phyloP scores from a whole-genome alignment of 2,797 vertebrate genomes.

The Protosalanx chinensis region DNA sequence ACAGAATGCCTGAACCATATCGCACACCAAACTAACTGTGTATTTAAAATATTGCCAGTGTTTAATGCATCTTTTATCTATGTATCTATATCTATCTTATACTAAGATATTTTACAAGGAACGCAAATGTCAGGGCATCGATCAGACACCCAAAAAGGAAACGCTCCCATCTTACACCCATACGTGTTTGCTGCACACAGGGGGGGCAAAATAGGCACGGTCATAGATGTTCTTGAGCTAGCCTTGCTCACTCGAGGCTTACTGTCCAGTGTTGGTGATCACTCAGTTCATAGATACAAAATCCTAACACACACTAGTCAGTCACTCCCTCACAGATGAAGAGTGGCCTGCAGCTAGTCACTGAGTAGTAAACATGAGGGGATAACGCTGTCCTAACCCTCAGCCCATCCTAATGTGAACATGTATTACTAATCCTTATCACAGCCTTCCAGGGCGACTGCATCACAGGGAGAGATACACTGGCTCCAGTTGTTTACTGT shows the following conservation, averaged over 20 bases:
- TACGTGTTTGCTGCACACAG: not conserved
- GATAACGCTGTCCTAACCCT: slow-evolving; percentile 37
- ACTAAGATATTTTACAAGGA: not conserved
- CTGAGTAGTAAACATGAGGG: slow-evolving; percentile 44
- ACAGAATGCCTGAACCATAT: not conserved
- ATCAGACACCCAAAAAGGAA: no score
- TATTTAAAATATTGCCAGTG: not conserved
- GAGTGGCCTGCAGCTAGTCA: slow-evolving; percentile 50
- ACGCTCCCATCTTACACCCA: not conserved
- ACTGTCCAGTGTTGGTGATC: slow-evolving; percentile 41
- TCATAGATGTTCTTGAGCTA: not conserved
- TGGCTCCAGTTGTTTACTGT: slow-evolving; percentile 30
- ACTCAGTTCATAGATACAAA: slow-evolving; percentile 36
- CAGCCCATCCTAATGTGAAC: slow-evolving; percentile 29
- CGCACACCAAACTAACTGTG: not conserved
- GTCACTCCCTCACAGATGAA: slow-evolving; percentile 47
- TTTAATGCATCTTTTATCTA: not conserved
- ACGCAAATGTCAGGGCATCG: not conserved
- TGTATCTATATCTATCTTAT: not conserved
- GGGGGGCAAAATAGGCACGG: not conserved
- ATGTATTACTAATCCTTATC: slow-evolving; percentile 47
- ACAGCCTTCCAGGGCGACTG: slow-evolving; percentile 27
- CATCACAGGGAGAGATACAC: slow-evolving; percentile 21
- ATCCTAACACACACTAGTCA: slow-evolving; percentile 6
- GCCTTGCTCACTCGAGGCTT: slow-evolving; percentile 4